Conservation (phyloP, 2,888 invertebrate genomes). For the Cynaeus angustus region DNA sequence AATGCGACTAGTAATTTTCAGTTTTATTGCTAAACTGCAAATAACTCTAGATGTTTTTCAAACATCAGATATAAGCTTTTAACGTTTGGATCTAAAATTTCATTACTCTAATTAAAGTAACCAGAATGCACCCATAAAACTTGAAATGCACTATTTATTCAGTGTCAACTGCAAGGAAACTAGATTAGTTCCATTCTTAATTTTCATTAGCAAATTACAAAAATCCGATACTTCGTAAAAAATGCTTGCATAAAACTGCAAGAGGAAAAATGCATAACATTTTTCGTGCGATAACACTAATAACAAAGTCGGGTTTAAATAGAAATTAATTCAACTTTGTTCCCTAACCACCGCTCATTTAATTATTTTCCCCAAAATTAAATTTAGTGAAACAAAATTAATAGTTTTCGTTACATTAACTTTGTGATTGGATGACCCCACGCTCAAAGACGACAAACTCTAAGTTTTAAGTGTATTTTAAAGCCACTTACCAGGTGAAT, state of each 20-base stretch:
- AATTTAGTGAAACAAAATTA: not conserved
- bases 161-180: not conserved
- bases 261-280: too few species aligned
- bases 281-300: too few species aligned
- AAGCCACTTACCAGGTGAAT: conserved; percentile 18
- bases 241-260: too few species aligned
- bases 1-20: too few species aligned
- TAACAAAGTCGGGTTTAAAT: too few species aligned
- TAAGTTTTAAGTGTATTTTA: conserved; percentile 34
- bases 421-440: conserved; percentile 28
- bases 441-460: conserved; percentile 16
- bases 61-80: not conserved
- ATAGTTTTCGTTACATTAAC: conserved; percentile 30
- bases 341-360: not conserved
- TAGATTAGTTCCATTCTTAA: not conserved
- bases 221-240: too few species aligned
- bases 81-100: not conserved
- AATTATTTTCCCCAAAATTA: not conserved
- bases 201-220: not conserved
- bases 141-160: not conserved
- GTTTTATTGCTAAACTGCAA: not conserved
- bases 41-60: not conserved
- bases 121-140: not conserved
- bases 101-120: not conserved
- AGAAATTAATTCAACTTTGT: too few species aligned